phyloP scores from a whole-genome alignment of 2,113 vertebrate species.

The Cheirogaleus medius region DNA sequence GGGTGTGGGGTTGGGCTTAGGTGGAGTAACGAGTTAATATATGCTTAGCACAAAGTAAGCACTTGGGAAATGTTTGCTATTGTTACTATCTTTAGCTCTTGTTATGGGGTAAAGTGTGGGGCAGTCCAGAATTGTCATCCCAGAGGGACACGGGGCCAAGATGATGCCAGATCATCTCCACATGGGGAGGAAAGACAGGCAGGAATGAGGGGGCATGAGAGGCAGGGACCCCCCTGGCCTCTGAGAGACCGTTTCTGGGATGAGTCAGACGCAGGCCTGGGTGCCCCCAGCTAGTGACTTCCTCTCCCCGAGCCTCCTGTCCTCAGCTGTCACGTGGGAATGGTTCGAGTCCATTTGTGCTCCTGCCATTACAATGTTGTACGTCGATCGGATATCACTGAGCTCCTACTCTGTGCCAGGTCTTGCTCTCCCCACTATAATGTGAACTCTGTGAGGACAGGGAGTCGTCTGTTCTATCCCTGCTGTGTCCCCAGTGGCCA shows the following conservation, averaged over 20 bases:
- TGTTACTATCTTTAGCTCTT: neutral
- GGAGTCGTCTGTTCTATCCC: neutral
- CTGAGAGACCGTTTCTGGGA: neutral
- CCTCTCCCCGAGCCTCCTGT: rapidly evolving
- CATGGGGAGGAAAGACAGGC: neutral
- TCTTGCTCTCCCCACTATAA: neutral
- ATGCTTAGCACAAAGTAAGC: neutral
- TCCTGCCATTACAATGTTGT: too few species aligned
- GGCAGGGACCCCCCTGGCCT: neutral
- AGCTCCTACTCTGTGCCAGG: neutral
- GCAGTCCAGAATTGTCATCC: neutral
- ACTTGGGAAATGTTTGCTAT: neutral
- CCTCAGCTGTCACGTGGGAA: rapidly evolving
- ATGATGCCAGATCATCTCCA: neutral
- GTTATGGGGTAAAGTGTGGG: neutral
- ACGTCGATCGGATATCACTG: neutral
- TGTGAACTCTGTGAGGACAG: neutral
- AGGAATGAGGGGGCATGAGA: neutral
- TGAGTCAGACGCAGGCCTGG: rapidly evolving
- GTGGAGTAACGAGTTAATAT: rapidly evolving
- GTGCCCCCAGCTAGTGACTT: neutral
- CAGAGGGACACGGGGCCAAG: neutral
- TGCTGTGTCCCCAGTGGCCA: neutral
- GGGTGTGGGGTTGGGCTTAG: too few species aligned
- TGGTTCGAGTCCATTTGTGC: rapidly evolving